These are phyloP conservation scores for Eristalis tenax DNA, from an alignment of 2,888 invertebrate species.

Conservation along the genomic window DNA sequence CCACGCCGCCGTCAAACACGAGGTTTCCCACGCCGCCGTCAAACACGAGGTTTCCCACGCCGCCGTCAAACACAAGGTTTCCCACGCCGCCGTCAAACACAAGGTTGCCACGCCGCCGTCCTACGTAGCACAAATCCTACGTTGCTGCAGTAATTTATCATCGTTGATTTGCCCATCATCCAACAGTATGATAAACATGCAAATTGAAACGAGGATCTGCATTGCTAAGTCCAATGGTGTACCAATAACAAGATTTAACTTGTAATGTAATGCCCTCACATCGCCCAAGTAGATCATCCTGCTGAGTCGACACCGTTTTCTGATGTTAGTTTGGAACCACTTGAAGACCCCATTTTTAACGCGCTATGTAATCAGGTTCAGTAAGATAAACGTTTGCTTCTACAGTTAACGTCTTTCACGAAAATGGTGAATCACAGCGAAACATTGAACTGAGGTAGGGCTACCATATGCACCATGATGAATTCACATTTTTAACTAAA, in stretches of 20 bases:
- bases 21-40: conserved; percentile 18
- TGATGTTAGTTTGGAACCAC: neutral
- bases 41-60: neutral
- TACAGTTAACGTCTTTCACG: neutral
- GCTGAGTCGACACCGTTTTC: neutral
- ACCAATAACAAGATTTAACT: neutral
- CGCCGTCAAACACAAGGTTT: neutral
- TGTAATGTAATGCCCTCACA: neutral
- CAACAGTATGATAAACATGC: neutral
- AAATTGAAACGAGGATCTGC: neutral
- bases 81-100: conserved; percentile 18
- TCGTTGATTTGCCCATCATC: neutral
- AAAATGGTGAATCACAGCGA: conserved; percentile 18
- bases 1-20: conserved; percentile 3
- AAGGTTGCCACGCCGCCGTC: conserved; percentile 41
- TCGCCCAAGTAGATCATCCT: neutral
- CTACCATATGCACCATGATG: conserved; percentile 1
- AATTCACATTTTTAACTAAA: conserved; percentile 22
- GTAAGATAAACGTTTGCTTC: neutral
- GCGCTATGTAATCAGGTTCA: conserved; percentile 11
- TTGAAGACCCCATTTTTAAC: conserved; percentile 6
- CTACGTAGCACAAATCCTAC: conserved; percentile 3
- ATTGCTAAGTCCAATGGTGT: conserved; percentile 10
- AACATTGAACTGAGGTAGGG: neutral
- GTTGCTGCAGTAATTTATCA: neutral